Evolutionary conservation across 2,113 vertebrate genomes (phyloP).

Genomic region (Bujurquina vittata): DNA sequence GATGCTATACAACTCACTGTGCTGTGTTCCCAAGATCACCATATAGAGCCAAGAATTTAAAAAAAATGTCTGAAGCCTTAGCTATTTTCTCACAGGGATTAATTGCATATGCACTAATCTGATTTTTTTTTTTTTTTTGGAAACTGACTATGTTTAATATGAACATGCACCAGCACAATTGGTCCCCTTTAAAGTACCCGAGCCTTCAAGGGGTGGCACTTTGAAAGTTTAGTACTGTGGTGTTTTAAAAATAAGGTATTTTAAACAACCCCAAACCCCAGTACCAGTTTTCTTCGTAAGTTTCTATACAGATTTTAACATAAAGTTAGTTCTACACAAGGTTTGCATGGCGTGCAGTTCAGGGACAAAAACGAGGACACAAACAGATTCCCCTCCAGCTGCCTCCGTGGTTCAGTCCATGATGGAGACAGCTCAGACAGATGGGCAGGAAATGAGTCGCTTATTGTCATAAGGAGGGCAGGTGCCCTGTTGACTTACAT

Average conservation of each 20-base stretch:
- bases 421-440: conserved; percentile 32
- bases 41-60: too few relatives aligned
- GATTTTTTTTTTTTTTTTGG: too few relatives aligned
- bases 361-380: not conserved
- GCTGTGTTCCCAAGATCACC: too few relatives aligned
- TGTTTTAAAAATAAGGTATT: not conserved
- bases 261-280: not conserved
- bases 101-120: too few relatives aligned
- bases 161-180: not conserved
- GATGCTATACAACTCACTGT: not conserved
- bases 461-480: conserved; percentile 29
- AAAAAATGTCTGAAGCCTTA: too few relatives aligned
- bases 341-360: not conserved
- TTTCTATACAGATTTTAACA: not conserved
- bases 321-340: not conserved
- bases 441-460: conserved; percentile 31
- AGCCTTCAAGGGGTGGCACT: conserved; percentile 7
- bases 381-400: not conserved
- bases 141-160: not conserved
- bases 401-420: conserved; percentile 8
- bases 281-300: not conserved
- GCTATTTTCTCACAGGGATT: too few relatives aligned
- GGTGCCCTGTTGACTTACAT: conserved; percentile 35
- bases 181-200: not conserved
- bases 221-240: not conserved